Percentiles rank a stretch among this genome's conserved stretches.
phyloP scores from a whole-genome alignment of 2,113 vertebrate genomes.

The Equus quagga region DNA sequence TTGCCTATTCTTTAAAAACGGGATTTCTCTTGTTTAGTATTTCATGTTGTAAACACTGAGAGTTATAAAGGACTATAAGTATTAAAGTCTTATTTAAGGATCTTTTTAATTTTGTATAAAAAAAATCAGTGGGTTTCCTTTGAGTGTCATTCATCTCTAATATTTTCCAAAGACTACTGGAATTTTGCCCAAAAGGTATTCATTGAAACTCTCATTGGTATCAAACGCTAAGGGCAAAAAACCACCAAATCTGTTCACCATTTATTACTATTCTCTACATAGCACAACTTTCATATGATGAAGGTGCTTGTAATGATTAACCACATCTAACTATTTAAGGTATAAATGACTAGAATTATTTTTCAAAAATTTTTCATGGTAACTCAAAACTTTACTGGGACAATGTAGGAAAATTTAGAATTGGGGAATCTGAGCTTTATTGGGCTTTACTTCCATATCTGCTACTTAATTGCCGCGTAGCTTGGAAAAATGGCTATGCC shows the following conservation, averaged over 20 bases:
- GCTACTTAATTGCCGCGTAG: background rate
- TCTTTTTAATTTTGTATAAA: slow-evolving; percentile 28
- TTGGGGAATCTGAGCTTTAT: background rate
- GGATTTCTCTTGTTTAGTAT: background rate
- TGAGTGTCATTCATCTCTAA: background rate
- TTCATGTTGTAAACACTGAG: slow-evolving; percentile 20
- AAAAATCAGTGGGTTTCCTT: slow-evolving; percentile 2
- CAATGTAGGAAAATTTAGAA: slow-evolving; percentile 38
- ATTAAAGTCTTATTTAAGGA: slow-evolving; percentile 36
- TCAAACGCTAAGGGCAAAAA: background rate
- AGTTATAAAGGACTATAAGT: background rate
- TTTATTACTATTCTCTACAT: background rate
- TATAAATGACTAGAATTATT: slow-evolving; percentile 16
- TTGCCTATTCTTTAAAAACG: slow-evolving; percentile 12
- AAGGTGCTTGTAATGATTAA: slow-evolving; percentile 31
- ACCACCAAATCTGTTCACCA: background rate
- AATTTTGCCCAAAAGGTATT: background rate
- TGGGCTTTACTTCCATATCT: background rate
- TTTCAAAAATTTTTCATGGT: background rate
- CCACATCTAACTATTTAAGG: background rate
- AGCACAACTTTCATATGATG: background rate
- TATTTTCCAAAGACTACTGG: slow-evolving; percentile 9
- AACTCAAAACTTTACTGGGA: slow-evolving; percentile 45
- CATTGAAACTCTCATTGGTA: background rate
- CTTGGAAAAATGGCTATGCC: background rate